Evolutionary conservation across 2,797 vertebrate species (phyloP).

Genomic region (Limnodromus scolopaceus): DNA sequence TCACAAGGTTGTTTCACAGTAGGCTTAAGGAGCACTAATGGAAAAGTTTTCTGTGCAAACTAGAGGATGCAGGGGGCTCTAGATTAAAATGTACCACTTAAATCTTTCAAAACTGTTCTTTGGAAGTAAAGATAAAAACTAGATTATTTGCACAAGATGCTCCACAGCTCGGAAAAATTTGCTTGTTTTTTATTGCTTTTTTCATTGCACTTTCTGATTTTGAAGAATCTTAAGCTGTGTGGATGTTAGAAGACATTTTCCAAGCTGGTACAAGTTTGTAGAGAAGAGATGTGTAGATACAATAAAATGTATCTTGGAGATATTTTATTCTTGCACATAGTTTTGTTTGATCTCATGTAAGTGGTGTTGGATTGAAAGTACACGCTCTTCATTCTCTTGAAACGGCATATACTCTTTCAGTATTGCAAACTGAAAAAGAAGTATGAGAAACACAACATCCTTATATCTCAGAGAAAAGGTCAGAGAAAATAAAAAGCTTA

Average conservation of each 20-base stretch:
- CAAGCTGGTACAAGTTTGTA: neutral
- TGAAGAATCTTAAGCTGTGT: neutral
- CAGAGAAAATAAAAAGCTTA: conserved; percentile 18
- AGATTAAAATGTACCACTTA: neutral
- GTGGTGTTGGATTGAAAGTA: neutral
- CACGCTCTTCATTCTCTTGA: neutral
- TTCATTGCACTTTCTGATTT: neutral
- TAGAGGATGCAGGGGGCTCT: neutral
- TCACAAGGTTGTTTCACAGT: neutral
- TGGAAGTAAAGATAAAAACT: neutral
- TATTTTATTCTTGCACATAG: neutral
- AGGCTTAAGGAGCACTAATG: neutral
- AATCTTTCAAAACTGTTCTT: neutral
- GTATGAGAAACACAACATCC: neutral
- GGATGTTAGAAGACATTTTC: neutral
- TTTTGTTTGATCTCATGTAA: neutral
- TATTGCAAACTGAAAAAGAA: neutral
- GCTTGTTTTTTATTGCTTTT: neutral
- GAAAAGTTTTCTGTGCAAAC: neutral
- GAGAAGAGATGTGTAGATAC: neutral
- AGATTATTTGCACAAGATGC: neutral
- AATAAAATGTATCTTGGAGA: neutral
- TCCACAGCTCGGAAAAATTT: neutral
- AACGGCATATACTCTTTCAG: neutral
- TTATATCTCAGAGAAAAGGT: neutral